These are phyloP conservation scores for Eunapius fragilis DNA, from an alignment of 37 sponge, comb jelly and placozoan genomes.

Conservation along the genomic window DNA sequence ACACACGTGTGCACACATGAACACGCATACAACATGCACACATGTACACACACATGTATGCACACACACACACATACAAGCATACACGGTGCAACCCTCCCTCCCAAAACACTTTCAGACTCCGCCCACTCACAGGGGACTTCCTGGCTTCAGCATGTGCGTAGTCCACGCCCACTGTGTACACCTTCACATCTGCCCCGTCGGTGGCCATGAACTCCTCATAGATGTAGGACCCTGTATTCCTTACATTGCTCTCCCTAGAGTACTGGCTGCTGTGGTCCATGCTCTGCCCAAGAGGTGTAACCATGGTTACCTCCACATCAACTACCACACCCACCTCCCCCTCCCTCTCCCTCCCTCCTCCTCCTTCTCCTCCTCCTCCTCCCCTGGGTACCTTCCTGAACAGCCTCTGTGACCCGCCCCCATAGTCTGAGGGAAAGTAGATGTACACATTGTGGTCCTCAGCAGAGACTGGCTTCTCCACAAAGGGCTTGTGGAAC, in stretches of 20 bases:
- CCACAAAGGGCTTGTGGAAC: constrained; percentile 97
- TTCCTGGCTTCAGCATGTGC: constrained; percentile 97
- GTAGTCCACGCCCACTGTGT: constrained; percentile 94
- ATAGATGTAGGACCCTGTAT: constrained; percentile 86
- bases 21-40: no score
- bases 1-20: no score
- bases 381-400: constrained; percentile 68
- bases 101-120: no score
- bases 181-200: constrained; percentile 97
- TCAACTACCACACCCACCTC: no score
- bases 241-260: constrained; percentile 65
- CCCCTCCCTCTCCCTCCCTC: neutral
- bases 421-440: constrained; percentile 90
- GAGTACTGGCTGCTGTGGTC: constrained; percentile 81
- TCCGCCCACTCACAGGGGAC: constrained; percentile 78
- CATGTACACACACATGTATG: no score
- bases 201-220: constrained; percentile 96
- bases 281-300: no score
- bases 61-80: no score
- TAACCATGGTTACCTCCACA: no score
- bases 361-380: neutral
- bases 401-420: constrained; percentile 90
- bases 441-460: constrained; percentile 94
- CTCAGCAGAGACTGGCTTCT: constrained; percentile 92
- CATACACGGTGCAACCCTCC: no score